Conservation (phyloP, 2,797 vertebrate species). For the Chaenodraco wilsoni region DNA sequence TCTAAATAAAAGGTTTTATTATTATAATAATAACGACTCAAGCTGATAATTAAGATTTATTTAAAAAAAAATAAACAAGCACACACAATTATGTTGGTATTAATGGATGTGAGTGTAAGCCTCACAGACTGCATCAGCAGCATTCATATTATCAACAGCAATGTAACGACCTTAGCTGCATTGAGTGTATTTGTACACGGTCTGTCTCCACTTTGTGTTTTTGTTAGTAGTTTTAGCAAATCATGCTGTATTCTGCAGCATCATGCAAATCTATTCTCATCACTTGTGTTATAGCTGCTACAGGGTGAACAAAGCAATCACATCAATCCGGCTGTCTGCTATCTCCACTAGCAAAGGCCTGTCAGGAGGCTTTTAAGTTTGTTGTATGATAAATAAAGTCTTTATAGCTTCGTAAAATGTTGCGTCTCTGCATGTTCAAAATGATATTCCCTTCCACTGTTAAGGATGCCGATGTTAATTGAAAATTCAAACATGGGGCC, state of each 20-base stretch:
- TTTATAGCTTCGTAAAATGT: not conserved
- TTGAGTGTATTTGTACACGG: not conserved
- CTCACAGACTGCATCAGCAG: not conserved
- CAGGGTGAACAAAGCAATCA: not conserved
- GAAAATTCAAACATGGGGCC: not conserved
- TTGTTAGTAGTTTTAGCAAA: not conserved
- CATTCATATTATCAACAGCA: not conserved
- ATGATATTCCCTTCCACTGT: too few species aligned
- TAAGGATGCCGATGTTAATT: not conserved
- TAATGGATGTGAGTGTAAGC: constrained; percentile 4
- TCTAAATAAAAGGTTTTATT: too few species aligned
- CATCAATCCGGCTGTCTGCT: not conserved
- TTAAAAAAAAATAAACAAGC: not conserved
- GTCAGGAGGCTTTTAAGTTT: not conserved
- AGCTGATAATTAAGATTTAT: too few species aligned
- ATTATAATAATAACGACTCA: too few species aligned
- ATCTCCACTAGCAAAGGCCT: not conserved
- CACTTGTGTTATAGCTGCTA: not conserved
- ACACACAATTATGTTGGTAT: not conserved
- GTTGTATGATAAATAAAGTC: not conserved
- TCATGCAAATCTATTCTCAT: not conserved
- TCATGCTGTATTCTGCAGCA: not conserved
- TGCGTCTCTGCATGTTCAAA: not conserved
- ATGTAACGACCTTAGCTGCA: not conserved
- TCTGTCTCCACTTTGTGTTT: not conserved